Evolutionary conservation across 2,113 vertebrate genomes (phyloP), one percentile per base, ranked within the genome.

Genomic region (Eupsittula cactorum): DNA sequence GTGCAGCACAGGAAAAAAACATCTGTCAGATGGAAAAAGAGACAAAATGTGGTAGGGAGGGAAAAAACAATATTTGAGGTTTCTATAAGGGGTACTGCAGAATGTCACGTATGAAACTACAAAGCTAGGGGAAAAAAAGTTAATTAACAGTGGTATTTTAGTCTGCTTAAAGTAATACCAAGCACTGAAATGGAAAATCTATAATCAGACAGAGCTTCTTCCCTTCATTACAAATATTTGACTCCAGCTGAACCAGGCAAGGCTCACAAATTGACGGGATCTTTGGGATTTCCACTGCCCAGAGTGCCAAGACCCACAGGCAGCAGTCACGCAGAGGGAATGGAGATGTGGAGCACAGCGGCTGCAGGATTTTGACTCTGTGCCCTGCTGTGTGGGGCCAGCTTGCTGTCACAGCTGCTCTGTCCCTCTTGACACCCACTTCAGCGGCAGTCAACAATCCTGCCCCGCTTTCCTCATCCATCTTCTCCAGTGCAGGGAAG

Each of bases 331-430:
- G 59, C 71, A 65, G 64, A 3, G 2, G 28, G 62, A 37, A 78
- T 28, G 69, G 62, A 41, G 35, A 24, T 0, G 2, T 0, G 0
- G 44, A 83, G 31, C 1, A 0, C 1, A 2, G 44, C 0, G 0
- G 16, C 44, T 1, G 0, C 2, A 8, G 16, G n/a, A 46, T 53
- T 27, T 42, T 15, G 49, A 42, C 0, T 0, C 28, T 46, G 47
- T 1, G 9, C 24, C 64, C 12, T 0, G 1, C 68, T n/a, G 42
- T 0, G 0, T 6, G 16, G 79, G 44, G 41, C 29, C 14, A 24
- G 50, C 16, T 7, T 20, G 25, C 59, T 2, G 8, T 7, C 9
- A 5, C 79, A 75, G 84, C n/a, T 19, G 57, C 27, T 20, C 37
- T 76, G 29, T 42, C 24, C 11, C 12, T 68, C 67, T 21, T 29